phyloP scores from a whole-genome alignment of 2,888 invertebrate species.

The Anthrax anthrax region DNA sequence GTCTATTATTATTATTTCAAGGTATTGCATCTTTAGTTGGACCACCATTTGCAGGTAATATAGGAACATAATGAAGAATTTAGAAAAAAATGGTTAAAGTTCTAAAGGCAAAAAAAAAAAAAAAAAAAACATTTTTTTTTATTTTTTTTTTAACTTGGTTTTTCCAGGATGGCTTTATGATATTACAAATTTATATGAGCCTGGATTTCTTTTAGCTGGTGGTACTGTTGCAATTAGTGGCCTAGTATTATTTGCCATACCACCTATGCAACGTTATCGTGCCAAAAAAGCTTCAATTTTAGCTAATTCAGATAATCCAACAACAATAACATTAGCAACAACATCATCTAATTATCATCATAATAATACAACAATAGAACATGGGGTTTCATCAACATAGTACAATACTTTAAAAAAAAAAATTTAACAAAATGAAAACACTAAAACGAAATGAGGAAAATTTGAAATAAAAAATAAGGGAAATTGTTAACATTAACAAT shows the following conservation, averaged over 20 bases:
- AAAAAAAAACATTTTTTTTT: too few relatives aligned
- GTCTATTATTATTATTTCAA: constrained; percentile 80
- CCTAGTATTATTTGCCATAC: constrained; percentile 71
- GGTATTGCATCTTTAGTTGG: constrained; percentile 86
- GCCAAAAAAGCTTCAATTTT: constrained; percentile 12
- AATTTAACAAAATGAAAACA: not conserved
- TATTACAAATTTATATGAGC: constrained; percentile 57
- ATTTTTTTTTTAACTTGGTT: constrained; percentile 18
- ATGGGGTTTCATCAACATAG: constrained; percentile 5
- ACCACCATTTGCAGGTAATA: constrained; percentile 78
- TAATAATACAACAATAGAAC: not conserved
- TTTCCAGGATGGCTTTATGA: constrained; percentile 77
- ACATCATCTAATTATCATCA: too few relatives aligned
- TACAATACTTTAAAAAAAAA: constrained; percentile 4
- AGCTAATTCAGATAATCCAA: not conserved
- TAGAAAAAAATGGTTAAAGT: too few relatives aligned
- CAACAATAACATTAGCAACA: not conserved
- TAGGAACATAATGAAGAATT: too few relatives aligned
- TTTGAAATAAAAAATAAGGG: not conserved
- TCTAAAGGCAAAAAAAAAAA: too few relatives aligned
- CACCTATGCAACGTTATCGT: constrained; percentile 45
- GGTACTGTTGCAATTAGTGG: constrained; percentile 74
- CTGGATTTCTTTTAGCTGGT: constrained; percentile 82
- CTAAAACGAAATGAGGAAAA: not conserved
- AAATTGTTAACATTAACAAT: too few relatives aligned